Percentiles rank a stretch among this genome's conserved stretches.
Conservation (phyloP, 1,140 invertebrate genomes). For the Brachionus sp. region DNA sequence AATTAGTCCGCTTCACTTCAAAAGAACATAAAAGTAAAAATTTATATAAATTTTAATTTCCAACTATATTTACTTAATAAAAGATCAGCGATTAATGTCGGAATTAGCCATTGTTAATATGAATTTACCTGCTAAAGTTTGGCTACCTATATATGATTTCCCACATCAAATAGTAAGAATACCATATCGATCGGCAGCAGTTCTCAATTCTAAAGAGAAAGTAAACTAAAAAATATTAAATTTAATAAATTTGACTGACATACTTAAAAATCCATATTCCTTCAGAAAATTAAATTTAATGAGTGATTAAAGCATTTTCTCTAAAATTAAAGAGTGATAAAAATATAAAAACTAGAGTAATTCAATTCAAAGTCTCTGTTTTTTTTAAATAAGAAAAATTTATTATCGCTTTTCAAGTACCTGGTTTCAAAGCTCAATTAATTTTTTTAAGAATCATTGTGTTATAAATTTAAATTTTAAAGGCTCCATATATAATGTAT, state of each 20-base stretch:
- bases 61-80: conserved; percentile 59
- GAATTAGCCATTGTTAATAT: conserved; percentile 88
- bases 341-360: neutral
- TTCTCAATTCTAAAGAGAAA: conserved; percentile 98
- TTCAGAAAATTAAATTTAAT: too few relatives aligned
- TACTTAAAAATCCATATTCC: neutral
- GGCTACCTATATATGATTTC: conserved; percentile 75
- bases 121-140: conserved; percentile 92
- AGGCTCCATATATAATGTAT: conserved; percentile 91
- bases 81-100: conserved; percentile 71
- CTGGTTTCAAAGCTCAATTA: too few relatives aligned
- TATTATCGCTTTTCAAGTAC: too few relatives aligned
- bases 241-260: neutral
- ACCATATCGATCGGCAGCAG: conserved; percentile 87
- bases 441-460: too few relatives aligned
- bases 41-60: neutral
- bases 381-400: too few relatives aligned
- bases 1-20: conserved; percentile 80
- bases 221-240: conserved; percentile 53
- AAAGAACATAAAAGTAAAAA: conserved; percentile 79
- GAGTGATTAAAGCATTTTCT: too few relatives aligned
- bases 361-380: too few relatives aligned
- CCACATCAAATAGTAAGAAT: conserved; percentile 82
- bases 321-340: too few relatives aligned
- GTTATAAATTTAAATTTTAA: neutral